phyloP scores from a whole-genome alignment of 1,140 invertebrate species.

The Sycophaga agraensis region DNA sequence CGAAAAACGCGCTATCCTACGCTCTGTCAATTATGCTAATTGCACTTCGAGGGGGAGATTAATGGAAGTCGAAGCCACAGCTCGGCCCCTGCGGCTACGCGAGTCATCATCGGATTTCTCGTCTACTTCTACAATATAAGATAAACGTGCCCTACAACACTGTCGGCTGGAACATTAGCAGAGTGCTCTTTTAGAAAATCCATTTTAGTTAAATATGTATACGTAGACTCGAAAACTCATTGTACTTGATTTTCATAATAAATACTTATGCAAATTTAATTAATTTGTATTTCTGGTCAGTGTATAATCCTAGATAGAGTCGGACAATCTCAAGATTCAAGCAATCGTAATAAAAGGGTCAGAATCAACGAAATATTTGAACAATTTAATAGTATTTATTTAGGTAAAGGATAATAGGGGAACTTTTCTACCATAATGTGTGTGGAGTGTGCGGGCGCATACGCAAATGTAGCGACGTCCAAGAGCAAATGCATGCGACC shows the following conservation, averaged over 20 bases:
- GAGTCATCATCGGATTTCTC: slow-evolving; percentile 12
- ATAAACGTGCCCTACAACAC: neutral
- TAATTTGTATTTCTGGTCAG: no score
- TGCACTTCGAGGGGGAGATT: slow-evolving; percentile 56
- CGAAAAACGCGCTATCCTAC: slow-evolving; percentile 54
- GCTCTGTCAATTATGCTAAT: slow-evolving; percentile 59
- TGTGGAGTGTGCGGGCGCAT: slow-evolving; percentile 46
- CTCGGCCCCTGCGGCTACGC: neutral
- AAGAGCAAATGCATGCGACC: slow-evolving; percentile 46
- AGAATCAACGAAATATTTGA: neutral
- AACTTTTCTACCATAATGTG: slow-evolving; percentile 31
- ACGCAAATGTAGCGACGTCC: slow-evolving; percentile 45
- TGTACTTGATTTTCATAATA: no score
- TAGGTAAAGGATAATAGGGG: slow-evolving; percentile 32
- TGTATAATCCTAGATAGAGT: no score
- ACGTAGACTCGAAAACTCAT: no score
- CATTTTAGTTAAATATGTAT: no score
- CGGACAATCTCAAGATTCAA: no score
- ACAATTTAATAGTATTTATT: slow-evolving; percentile 39
- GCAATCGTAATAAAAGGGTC: neutral
- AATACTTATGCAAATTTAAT: no score
- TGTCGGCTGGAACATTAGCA: no score
- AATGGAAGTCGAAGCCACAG: slow-evolving; percentile 45
- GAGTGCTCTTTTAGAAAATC: no score
- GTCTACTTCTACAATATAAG: neutral